Base-by-base conservation (phyloP, 2,888 invertebrate genomes). In the Bhutanitis thaidina region DNA sequence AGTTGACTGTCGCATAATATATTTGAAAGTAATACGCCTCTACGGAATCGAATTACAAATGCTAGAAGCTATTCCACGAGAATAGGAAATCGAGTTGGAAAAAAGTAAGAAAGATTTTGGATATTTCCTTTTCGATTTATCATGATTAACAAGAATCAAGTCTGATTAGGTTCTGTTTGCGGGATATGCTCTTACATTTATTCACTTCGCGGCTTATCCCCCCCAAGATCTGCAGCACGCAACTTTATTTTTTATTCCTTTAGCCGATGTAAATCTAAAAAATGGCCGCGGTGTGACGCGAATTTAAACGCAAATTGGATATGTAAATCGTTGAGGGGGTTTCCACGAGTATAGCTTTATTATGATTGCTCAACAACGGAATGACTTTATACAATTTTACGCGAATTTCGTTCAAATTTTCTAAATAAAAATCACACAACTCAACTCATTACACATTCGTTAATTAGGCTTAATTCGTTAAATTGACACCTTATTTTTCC, bases 121-220 rank as follows among this genome's bases (percentile, higher is more conserved):
- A 37, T 38, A 46, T 38, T 38, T 46, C 32, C 38, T 15, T 46
- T 8, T 14, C 38, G 32, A 46, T 39, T 47, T 39, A 47, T 47
- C 39, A 39, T 32, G 46, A 47, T 47, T 47, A 47, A 38, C 32
- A 13, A 13, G 38, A 39, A 47, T 14, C 25, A 25, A 39, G 30
- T 47, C 15, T 13, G 46, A 47, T 39, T 47, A 32, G 7, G n/a
- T 25, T 46, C n/a, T 20, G 0, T 38, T 16, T 29, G 30, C 13
- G 39, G 46, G 46, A 39, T 39, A 39, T 39, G 39, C 32, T 32
- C 7, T 34, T 12, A 20, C 39, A 47, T 47, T 47, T 47, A 29
- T 47, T 14, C 9, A 25, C 25, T 38, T 38, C 39, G 39, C 39
- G 46, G 38, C 46, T 20, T 47, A 39, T 47, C 46, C 10, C 7